Percentiles rank a stretch among this genome's conserved stretches.
Conservation (phyloP, 2,888 invertebrate genomes). For the Macrophya alboannulata region DNA sequence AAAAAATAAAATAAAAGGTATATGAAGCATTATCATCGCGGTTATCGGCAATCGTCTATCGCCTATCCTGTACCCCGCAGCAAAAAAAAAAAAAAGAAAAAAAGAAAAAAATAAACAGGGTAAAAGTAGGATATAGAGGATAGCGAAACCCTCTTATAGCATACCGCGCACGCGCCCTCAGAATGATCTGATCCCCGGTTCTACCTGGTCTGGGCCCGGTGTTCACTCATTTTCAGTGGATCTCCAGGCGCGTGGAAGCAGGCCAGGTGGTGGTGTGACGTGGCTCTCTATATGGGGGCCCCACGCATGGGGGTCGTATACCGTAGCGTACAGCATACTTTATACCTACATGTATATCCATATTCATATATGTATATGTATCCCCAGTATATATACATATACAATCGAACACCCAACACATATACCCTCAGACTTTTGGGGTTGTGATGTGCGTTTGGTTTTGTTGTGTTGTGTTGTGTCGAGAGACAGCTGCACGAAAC, state of each 20-base stretch:
- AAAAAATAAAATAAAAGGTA: not conserved
- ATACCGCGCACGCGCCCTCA: not conserved
- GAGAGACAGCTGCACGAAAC: conserved; percentile 73
- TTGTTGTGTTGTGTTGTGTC: conserved; percentile 29
- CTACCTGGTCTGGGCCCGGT: conserved; percentile 50
- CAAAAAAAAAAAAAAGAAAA: not conserved
- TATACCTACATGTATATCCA: not conserved
- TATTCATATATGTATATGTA: not conserved
- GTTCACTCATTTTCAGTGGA: conserved; percentile 44
- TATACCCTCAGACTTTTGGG: conserved; percentile 21
- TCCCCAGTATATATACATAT: not conserved
- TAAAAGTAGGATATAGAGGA: not conserved
- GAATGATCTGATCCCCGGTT: conserved; percentile 3
- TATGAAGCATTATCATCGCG: not conserved
- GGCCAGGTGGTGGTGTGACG: conserved; percentile 79
- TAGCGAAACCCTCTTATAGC: not conserved
- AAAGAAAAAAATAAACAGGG: not conserved
- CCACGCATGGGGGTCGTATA: conserved; percentile 76
- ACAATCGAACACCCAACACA: not conserved
- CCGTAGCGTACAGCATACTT: not conserved
- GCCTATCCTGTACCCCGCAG: conserved; percentile 23
- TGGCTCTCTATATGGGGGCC: conserved; percentile 73
- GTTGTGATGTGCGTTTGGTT: conserved; percentile 12
- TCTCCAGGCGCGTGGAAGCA: conserved; percentile 68
- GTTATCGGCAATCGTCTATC: conserved; percentile 22